Conservation (phyloP, 2,113 vertebrate species). For the Hystrix brachyura region DNA sequence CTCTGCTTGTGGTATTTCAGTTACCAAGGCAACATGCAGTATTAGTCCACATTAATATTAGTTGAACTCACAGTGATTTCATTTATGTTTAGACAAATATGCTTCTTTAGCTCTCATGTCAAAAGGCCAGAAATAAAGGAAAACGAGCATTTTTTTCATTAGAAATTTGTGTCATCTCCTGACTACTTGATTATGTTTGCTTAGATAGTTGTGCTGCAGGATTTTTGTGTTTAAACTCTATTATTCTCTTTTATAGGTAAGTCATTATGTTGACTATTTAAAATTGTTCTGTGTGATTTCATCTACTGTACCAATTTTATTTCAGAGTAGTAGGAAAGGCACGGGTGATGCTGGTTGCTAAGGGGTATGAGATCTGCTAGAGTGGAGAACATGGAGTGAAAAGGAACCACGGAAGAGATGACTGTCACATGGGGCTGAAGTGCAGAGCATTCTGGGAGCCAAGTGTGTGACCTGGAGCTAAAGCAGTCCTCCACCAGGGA, state of each 20-base stretch:
- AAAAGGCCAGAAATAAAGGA: neutral
- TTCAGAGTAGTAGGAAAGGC: neutral
- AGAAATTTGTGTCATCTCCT: neutral
- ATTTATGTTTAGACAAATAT: neutral
- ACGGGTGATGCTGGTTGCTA: neutral
- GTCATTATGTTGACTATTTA: neutral
- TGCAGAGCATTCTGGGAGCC: neutral
- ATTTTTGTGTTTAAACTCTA: neutral
- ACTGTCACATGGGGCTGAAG: neutral
- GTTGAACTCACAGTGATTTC: neutral
- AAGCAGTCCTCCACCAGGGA: neutral
- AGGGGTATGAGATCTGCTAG: neutral
- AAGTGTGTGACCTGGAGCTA: neutral
- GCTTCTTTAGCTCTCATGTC: neutral
- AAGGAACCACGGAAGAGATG: neutral
- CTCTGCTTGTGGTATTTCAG: neutral
- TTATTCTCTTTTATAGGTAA: neutral
- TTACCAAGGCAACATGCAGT: slow-evolving; percentile 17
- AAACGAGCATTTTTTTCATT: neutral
- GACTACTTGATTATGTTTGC: neutral
- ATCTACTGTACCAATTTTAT: neutral
- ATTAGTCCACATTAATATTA: neutral
- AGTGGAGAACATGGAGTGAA: neutral
- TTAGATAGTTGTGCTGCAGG: neutral
- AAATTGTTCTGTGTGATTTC: neutral